Conservation (phyloP, 2,888 invertebrate genomes). For the Agrotis segetum region DNA sequence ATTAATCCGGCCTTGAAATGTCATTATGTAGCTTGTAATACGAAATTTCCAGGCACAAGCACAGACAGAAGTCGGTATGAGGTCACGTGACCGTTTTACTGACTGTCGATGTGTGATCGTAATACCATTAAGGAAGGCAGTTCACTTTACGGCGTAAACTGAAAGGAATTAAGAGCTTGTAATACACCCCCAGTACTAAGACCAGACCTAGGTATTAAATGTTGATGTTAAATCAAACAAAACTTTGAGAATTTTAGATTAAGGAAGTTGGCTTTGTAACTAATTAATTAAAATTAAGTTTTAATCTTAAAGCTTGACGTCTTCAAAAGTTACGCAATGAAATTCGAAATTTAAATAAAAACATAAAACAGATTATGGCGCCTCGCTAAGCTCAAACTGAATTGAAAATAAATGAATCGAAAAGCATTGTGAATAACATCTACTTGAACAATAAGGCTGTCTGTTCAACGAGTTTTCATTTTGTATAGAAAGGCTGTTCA, state of each 20-base stretch:
- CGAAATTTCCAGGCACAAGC: too few species aligned
- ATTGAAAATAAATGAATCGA: conserved; percentile 40
- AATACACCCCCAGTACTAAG: too few species aligned
- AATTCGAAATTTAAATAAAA: conserved; percentile 37
- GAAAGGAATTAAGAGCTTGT: too few species aligned
- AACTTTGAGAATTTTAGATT: conserved; percentile 44
- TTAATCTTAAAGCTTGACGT: background rate
- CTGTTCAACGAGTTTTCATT: conserved; percentile 19
- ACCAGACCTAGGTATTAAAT: background rate
- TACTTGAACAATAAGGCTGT: conserved; percentile 9
- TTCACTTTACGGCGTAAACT: too few species aligned
- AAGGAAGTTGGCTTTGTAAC: conserved; percentile 24
- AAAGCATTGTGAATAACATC: conserved; percentile 7
- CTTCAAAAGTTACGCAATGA: conserved; percentile 13
- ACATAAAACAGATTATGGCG: conserved; percentile 25
- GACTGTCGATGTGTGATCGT: too few species aligned
- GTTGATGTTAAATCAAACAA: conserved; percentile 2
- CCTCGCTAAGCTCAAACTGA: conserved; percentile 2
- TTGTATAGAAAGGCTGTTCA: conserved; percentile 14
- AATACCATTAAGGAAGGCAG: too few species aligned
- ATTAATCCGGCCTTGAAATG: too few species aligned
- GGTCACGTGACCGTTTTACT: too few species aligned
- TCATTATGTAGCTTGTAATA: too few species aligned
- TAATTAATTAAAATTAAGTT: conserved; percentile 14
- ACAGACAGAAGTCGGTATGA: too few species aligned